A percentile compares a stretch with the other conserved stretches of the same genome.
Conservation (phyloP, 2,797 vertebrate genomes). For the Microchirus variegatus region DNA sequence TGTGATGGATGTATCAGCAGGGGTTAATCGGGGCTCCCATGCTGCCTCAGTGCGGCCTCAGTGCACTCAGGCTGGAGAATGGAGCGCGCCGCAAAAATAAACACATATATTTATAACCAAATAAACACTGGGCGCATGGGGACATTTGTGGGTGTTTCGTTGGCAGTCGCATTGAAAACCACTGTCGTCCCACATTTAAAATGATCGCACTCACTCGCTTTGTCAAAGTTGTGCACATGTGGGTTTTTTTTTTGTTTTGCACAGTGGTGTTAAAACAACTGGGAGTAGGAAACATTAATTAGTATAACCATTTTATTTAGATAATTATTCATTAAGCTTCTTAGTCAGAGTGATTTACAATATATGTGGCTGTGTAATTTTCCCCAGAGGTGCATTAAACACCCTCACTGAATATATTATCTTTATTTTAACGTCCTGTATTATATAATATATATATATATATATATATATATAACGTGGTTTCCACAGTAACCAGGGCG, state of each 20-base stretch:
- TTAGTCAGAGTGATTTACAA: conserved; percentile 31
- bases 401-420: conserved; percentile 7
- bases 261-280: too few relatives aligned
- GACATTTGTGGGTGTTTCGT: conserved; percentile 47
- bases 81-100: conserved; percentile 54
- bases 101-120: conserved; percentile 54
- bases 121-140: conserved; percentile 53
- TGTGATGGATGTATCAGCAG: conserved; percentile 1
- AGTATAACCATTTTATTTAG: conserved; percentile 22
- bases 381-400: conserved; percentile 19
- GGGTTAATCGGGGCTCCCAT: conserved; percentile 31
- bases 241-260: conserved; percentile 26
- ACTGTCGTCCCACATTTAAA: conserved; percentile 63
- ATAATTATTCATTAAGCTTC: conserved; percentile 30
- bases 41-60: conserved; percentile 12
- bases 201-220: conserved; percentile 46
- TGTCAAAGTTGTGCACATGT: conserved; percentile 23
- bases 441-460: too few relatives aligned
- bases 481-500: conserved; percentile 20
- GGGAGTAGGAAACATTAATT: too few relatives aligned
- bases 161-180: conserved; percentile 57
- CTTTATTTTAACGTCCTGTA: conserved; percentile 14
- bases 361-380: conserved; percentile 14
- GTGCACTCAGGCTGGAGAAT: conserved; percentile 23
- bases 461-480: too few relatives aligned